Conservation (phyloP, 30 jellyfish, hydroid and myxozoan genomes). For the Hydractinia symbiolongicarpus region DNA sequence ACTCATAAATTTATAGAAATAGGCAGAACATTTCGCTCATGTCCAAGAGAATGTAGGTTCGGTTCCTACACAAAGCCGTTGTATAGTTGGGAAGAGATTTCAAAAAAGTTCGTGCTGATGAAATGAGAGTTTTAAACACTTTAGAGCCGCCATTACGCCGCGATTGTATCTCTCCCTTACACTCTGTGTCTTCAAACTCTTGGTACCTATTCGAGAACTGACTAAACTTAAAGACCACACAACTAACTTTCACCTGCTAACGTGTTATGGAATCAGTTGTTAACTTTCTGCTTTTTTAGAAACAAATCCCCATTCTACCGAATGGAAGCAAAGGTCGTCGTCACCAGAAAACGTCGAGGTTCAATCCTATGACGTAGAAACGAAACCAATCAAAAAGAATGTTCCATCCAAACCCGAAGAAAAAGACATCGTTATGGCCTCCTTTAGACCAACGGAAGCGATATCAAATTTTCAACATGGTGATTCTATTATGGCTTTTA, state of each 20-base stretch:
- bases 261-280: neutral
- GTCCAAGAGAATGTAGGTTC: too few relatives aligned
- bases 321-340: neutral
- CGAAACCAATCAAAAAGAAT: neutral
- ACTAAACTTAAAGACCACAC: too few relatives aligned
- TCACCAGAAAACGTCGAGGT: conserved; percentile 13
- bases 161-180: too few relatives aligned
- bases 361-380: conserved; percentile 6
- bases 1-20: too few relatives aligned
- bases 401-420: conserved; percentile 2
- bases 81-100: too few relatives aligned
- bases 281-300: neutral
- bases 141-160: too few relatives aligned
- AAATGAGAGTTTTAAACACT: too few relatives aligned
- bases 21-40: too few relatives aligned
- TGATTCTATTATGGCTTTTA: neutral
- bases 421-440: neutral
- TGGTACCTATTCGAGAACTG: too few relatives aligned
- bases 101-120: too few relatives aligned
- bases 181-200: too few relatives aligned
- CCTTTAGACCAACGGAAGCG: conserved; percentile 24
- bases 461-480: neutral
- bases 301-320: neutral
- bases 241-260: neutral
- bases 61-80: too few relatives aligned